A percentile compares a stretch with the other conserved stretches of the same genome.
Evolutionary conservation across 2,888 invertebrate species (phyloP).

Genomic region (Drosophila lacicola): DNA sequence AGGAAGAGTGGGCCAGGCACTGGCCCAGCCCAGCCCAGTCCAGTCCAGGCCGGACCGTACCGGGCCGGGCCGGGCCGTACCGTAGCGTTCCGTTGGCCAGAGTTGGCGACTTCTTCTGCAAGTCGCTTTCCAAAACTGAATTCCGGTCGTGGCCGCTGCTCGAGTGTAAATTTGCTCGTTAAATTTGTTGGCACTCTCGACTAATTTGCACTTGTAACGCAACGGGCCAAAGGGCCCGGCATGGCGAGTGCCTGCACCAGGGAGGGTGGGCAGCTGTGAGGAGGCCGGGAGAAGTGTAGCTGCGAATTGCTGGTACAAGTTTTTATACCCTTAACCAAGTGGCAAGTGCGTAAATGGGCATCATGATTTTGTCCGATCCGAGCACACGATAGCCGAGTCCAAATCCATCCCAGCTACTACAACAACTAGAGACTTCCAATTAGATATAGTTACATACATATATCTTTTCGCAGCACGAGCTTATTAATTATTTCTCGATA

Average conservation of each 20-base stretch:
- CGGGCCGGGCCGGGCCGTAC: constrained; percentile 7
- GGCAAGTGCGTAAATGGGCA: too few relatives aligned
- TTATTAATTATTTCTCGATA: too few relatives aligned
- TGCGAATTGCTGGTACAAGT: constrained; percentile 27
- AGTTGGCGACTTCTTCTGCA: constrained; percentile 7
- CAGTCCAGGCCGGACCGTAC: background rate
- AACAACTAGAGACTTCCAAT: too few relatives aligned
- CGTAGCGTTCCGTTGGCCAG: background rate
- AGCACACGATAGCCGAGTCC: too few relatives aligned
- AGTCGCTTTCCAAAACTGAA: constrained; percentile 41
- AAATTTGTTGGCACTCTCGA: constrained; percentile 82
- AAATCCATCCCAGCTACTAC: too few relatives aligned
- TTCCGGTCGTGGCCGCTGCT: constrained; percentile 62
- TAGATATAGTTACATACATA: too few relatives aligned
- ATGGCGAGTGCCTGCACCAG: background rate
- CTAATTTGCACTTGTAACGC: constrained; percentile 79
- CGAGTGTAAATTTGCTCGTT: constrained; percentile 81
- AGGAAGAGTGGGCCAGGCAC: background rate
- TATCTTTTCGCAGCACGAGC: too few relatives aligned
- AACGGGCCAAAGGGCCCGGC: constrained; percentile 44
- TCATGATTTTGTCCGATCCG: too few relatives aligned
- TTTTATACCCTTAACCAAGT: constrained; percentile 1
- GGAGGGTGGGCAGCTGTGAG: background rate
- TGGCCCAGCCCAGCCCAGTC: too few relatives aligned
- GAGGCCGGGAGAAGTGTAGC: background rate